These are phyloP conservation scores for Brachyalestes nurse DNA, from an alignment of 2,797 vertebrate genomes.

Conservation along the genomic window DNA sequence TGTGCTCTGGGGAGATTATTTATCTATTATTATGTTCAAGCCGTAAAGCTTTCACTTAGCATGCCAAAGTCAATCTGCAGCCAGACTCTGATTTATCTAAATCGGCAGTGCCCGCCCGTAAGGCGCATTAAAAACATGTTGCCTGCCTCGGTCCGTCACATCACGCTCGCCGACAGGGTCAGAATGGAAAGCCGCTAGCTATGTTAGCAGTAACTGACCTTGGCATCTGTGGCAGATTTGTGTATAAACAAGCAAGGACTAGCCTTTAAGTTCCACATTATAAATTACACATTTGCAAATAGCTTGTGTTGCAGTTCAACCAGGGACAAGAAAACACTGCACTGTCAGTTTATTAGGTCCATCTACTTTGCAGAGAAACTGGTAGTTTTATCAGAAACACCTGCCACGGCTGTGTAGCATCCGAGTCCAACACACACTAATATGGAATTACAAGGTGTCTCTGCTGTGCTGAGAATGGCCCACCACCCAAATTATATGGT, in stretches of 20 bases:
- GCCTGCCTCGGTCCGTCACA: not conserved
- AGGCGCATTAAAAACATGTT: not conserved
- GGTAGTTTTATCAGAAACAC: not conserved
- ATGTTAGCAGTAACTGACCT: not conserved
- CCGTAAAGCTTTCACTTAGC: constrained; percentile 17
- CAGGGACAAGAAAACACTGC: not conserved
- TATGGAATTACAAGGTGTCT: too few species aligned
- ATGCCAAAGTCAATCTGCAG: constrained; percentile 20
- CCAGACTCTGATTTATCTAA: constrained; percentile 20
- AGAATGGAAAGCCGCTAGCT: not conserved
- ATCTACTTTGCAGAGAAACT: too few species aligned
- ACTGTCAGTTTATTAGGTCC: not conserved
- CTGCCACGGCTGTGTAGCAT: not conserved
- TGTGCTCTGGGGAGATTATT: constrained; percentile 23
- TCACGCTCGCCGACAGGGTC: not conserved
- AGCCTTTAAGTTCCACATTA: not conserved
- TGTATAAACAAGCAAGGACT: not conserved
- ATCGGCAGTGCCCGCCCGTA: not conserved
- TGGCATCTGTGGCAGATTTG: not conserved
- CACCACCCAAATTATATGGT: too few species aligned
- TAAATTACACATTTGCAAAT: not conserved
- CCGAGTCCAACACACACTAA: too few species aligned
- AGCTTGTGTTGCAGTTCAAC: not conserved
- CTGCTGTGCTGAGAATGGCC: too few species aligned
- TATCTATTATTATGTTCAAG: constrained; percentile 24